phyloP scores from a whole-genome alignment of 1,140 invertebrate species.

The Pseudomyrmex dendroicus region DNA sequence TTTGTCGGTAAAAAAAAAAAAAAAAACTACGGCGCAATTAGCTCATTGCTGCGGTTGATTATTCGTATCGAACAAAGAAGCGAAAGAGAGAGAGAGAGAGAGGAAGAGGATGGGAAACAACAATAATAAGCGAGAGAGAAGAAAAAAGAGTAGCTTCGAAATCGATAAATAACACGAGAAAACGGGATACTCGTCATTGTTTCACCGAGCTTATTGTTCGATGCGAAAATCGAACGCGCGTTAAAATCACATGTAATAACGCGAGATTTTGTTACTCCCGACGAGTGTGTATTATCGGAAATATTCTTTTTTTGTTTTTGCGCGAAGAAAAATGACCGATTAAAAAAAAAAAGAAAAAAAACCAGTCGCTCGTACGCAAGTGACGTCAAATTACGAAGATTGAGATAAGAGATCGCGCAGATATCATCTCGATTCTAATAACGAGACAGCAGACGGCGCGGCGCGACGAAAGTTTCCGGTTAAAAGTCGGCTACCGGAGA shows the following conservation, averaged over 20 bases:
- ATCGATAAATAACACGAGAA: constrained; percentile 17
- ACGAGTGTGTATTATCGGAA: too few relatives aligned
- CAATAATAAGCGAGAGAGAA: neutral
- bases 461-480: constrained; percentile 26
- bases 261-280: too few relatives aligned
- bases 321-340: too few relatives aligned
- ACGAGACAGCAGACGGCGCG: constrained; percentile 1
- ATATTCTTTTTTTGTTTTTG: too few relatives aligned
- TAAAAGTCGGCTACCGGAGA: neutral
- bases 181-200: constrained; percentile 8
- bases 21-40: neutral
- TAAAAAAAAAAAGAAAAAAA: too few relatives aligned
- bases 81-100: constrained; percentile 1
- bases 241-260: neutral
- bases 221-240: neutral
- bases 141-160: too few relatives aligned
- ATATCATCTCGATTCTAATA: neutral
- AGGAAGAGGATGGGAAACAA: neutral
- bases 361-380: too few relatives aligned
- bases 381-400: too few relatives aligned
- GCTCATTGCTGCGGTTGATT: neutral
- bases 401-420: too few relatives aligned
- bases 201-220: constrained; percentile 33
- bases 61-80: neutral
- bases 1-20: neutral